phyloP scores from a whole-genome alignment of 2,888 invertebrate species.

The Amblyjoppa fuscipennis region DNA sequence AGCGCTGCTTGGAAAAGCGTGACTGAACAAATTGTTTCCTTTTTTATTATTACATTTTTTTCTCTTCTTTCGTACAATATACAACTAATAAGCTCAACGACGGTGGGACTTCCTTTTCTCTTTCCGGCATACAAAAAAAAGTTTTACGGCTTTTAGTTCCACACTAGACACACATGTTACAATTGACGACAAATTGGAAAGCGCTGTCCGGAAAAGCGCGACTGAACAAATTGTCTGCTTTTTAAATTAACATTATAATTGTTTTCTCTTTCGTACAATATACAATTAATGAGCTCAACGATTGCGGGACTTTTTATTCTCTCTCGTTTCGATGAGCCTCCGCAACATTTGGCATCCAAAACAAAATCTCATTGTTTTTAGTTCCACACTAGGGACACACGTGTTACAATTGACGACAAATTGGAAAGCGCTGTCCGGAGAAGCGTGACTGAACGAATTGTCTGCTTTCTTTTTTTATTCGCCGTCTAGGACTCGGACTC shows the following conservation, averaged over 20 bases:
- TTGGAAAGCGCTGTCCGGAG: neutral
- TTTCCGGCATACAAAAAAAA: neutral
- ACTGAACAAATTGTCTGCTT: constrained; percentile 55
- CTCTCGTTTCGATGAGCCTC: neutral
- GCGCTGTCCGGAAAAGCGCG: neutral
- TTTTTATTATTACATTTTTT: constrained; percentile 22
- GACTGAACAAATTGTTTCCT: constrained; percentile 51
- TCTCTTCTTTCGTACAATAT: constrained; percentile 70
- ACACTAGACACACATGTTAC: constrained; percentile 18
- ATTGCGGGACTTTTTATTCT: constrained; percentile 34
- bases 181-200: neutral
- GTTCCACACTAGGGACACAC: constrained; percentile 23
- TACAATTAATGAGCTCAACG: constrained; percentile 69
- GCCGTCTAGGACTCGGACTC: constrained; percentile 81
- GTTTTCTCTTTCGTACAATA: constrained; percentile 67
- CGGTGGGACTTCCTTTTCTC: constrained; percentile 24
- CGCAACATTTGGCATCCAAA: neutral
- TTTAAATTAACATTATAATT: constrained; percentile 45
- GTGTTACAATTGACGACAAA: neutral
- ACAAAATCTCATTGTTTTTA: neutral
- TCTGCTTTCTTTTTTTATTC: constrained; percentile 51
- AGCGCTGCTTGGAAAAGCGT: neutral
- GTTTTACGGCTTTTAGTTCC: neutral
- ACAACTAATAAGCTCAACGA: constrained; percentile 68
- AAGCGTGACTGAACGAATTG: constrained; percentile 45